Evolutionary conservation across 2,888 invertebrate genomes (phyloP).

Genomic region (Serrognathus titanus): DNA sequence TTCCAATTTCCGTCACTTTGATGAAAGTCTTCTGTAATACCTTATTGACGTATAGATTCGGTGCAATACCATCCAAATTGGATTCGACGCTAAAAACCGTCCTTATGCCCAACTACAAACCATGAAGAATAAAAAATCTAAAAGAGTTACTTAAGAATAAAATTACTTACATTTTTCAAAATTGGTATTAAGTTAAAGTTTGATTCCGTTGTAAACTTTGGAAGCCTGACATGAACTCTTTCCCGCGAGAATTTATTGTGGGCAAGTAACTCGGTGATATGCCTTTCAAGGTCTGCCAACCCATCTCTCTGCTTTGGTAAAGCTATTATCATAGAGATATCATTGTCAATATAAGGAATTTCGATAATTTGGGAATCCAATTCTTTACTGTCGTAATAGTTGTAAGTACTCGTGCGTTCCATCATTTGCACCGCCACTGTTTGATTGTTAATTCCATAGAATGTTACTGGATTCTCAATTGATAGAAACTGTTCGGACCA

Average conservation of each 20-base stretch:
- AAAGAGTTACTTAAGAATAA: background rate
- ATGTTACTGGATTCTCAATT: conserved; percentile 27
- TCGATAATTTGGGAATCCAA: conserved; percentile 38
- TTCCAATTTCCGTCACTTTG: conserved; percentile 42
- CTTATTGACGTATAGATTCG: conserved; percentile 31
- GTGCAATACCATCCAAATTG: conserved; percentile 36
- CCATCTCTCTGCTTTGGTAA: conserved; percentile 26
- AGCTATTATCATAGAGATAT: conserved; percentile 26
- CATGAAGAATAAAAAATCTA: no score
- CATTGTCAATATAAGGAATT: conserved; percentile 30
- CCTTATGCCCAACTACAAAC: conserved; percentile 26
- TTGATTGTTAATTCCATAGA: conserved; percentile 27
- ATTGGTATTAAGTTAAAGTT: conserved; percentile 52
- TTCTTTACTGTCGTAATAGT: conserved; percentile 32
- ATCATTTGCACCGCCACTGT: conserved; percentile 36
- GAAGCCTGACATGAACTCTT: conserved; percentile 22
- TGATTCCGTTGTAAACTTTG: conserved; percentile 28
- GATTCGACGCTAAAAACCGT: conserved; percentile 20
- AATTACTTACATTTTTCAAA: conserved; percentile 56
- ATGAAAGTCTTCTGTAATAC: conserved; percentile 45
- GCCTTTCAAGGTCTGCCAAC: conserved; percentile 19
- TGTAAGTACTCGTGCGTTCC: conserved; percentile 27
- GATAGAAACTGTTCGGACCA: conserved; percentile 32
- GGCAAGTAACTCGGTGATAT: conserved; percentile 16
- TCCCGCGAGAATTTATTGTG: conserved; percentile 12